Conservation (phyloP, 2,797 vertebrate genomes). For the Adelosebastes latens region DNA sequence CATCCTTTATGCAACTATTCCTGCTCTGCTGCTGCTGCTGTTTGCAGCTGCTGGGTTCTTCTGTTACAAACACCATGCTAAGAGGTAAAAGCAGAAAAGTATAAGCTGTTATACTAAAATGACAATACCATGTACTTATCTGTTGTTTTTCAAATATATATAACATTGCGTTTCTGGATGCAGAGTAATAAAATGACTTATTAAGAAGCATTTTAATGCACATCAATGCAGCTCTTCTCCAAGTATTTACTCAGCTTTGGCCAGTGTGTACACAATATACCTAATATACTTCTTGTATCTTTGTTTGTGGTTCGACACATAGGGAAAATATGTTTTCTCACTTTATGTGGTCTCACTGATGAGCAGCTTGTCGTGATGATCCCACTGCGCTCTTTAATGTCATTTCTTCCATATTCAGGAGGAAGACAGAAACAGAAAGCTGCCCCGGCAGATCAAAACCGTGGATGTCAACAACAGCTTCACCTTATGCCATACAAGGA, state of each 20-base stretch:
- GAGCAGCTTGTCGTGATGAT: not conserved
- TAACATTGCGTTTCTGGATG: not conserved
- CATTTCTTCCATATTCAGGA: slow-evolving; percentile 73
- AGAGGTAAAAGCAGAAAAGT: slow-evolving; percentile 80
- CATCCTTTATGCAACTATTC: slow-evolving; percentile 87
- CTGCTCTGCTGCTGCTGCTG: slow-evolving; percentile 86
- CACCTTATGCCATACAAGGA: slow-evolving; percentile 81
- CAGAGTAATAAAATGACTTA: not conserved
- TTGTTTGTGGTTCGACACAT: not conserved
- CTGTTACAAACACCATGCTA: slow-evolving; percentile 85
- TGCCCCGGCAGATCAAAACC: slow-evolving; percentile 73
- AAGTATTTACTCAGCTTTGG: not conserved
- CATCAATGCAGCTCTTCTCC: not conserved
- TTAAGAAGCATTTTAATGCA: not conserved
- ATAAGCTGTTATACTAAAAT: not conserved
- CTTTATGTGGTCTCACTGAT: not conserved
- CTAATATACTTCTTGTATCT: not conserved
- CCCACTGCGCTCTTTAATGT: not conserved
- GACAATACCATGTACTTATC: not conserved
- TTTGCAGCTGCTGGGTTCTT: slow-evolving; percentile 79
- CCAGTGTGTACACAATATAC: not conserved
- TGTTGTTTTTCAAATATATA: not conserved
- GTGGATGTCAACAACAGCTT: slow-evolving; percentile 74
- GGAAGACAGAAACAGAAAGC: slow-evolving; percentile 70
- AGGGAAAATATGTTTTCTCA: not conserved